Conservation (phyloP, 2,113 vertebrate genomes). For the Dicerorhinus sumatrensis region DNA sequence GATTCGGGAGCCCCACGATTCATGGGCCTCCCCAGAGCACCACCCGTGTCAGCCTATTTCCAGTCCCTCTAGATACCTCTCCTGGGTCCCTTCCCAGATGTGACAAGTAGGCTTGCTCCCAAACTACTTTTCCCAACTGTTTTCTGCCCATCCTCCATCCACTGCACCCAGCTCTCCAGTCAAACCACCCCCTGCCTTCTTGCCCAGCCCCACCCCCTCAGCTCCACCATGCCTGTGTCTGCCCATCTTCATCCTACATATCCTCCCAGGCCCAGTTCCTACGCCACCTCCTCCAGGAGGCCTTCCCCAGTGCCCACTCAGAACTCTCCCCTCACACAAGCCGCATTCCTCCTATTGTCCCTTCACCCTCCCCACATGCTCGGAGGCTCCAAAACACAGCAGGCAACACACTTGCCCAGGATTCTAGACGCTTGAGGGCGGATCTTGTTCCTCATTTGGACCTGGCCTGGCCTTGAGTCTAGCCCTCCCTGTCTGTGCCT, state of each 20-base stretch:
- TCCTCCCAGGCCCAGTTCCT: not conserved
- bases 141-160: not conserved
- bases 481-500: rapidly evolving
- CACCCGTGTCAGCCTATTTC: not conserved
- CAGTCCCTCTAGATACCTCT: not conserved
- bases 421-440: not conserved
- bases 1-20: too few species aligned
- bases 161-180: not conserved
- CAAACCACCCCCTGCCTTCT: not conserved
- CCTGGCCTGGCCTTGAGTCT: not conserved
- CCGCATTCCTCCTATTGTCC: not conserved
- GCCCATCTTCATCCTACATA: not conserved
- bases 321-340: not conserved
- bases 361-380: not conserved
- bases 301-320: not conserved
- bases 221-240: not conserved
- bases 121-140: too few species aligned
- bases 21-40: not conserved
- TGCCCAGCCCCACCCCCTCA: not conserved
- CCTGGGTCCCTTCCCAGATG: not conserved
- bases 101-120: not conserved
- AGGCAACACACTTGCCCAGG: too few species aligned
- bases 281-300: not conserved
- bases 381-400: not conserved
- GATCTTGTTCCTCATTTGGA: not conserved